Evolutionary conservation across 2,797 vertebrate genomes (phyloP).

Genomic region (Ctenochaetus hawaiiensis): DNA sequence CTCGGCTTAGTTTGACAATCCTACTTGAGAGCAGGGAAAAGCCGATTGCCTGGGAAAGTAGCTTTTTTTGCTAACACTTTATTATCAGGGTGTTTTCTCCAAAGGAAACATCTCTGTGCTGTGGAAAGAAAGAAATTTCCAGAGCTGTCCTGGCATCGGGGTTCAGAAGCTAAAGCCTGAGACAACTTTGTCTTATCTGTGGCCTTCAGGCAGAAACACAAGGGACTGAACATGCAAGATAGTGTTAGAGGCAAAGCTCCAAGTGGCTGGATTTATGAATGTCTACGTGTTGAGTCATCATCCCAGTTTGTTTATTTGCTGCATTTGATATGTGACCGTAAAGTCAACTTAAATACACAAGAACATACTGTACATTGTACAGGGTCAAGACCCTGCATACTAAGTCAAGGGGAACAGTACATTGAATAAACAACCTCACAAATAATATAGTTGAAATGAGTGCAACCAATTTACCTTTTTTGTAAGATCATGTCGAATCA

Average conservation of each 20-base stretch:
- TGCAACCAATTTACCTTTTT: neutral
- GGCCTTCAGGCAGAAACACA: slow-evolving; percentile 53
- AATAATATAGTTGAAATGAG: neutral
- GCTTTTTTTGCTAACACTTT: slow-evolving; percentile 19
- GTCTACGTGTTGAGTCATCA: slow-evolving; percentile 4
- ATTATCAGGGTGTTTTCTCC: slow-evolving; percentile 72
- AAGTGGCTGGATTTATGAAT: neutral
- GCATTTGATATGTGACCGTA: neutral
- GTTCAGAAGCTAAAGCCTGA: slow-evolving; percentile 57
- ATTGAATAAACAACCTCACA: neutral
- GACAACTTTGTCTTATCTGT: slow-evolving; percentile 66
- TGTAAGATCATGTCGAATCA: neutral
- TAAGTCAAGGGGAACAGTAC: neutral
- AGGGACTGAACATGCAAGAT: neutral
- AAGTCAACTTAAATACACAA: neutral
- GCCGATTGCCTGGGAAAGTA: slow-evolving; percentile 56
- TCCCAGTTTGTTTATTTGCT: slow-evolving; percentile 13
- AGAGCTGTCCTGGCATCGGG: slow-evolving; percentile 49
- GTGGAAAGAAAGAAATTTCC: slow-evolving; percentile 54
- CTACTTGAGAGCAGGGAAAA: slow-evolving; percentile 36
- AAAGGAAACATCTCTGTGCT: slow-evolving; percentile 61
- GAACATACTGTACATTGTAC: slow-evolving; percentile 12
- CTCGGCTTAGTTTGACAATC: slow-evolving; percentile 52
- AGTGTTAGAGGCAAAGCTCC: neutral
- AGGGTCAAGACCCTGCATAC: slow-evolving; percentile 3